Evolutionary conservation across 2,797 vertebrate genomes (phyloP).

Genomic region (Orientallactaga sibirica): DNA sequence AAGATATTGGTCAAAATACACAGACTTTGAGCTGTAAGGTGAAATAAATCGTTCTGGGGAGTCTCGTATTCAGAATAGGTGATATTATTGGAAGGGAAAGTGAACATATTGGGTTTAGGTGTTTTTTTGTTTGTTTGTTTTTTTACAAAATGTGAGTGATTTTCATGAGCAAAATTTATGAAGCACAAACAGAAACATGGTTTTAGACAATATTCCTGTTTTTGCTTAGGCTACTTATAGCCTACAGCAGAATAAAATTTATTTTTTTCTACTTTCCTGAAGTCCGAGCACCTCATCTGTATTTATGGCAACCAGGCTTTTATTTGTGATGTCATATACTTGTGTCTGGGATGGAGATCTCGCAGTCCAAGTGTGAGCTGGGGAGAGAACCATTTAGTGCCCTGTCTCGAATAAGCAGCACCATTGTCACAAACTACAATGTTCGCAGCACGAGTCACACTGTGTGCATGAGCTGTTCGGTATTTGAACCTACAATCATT

Average conservation of each 20-base stretch:
- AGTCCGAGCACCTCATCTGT: neutral
- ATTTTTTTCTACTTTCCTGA: neutral
- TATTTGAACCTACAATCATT: constrained; percentile 49
- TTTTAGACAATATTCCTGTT: neutral
- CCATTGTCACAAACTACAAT: constrained; percentile 1
- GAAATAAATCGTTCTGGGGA: neutral
- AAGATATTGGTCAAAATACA: neutral
- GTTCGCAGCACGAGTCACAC: constrained; percentile 44
- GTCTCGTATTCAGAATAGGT: neutral
- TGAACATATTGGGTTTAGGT: no score
- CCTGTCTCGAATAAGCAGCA: neutral
- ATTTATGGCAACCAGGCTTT: neutral
- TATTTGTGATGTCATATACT: neutral
- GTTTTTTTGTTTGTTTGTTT: neutral
- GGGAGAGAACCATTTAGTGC: neutral
- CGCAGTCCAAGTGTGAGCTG: neutral
- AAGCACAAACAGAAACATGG: neutral
- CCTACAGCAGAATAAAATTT: neutral
- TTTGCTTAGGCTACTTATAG: neutral
- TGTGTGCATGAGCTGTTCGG: constrained; percentile 21
- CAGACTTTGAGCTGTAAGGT: neutral
- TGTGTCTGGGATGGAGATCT: neutral
- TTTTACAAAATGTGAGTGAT: neutral
- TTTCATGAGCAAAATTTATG: neutral
- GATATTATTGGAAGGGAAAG: no score